Percentiles rank a stretch among this genome's conserved stretches.
phyloP scores from a whole-genome alignment of 2,888 invertebrate genomes.

The Prosapia bicincta region DNA sequence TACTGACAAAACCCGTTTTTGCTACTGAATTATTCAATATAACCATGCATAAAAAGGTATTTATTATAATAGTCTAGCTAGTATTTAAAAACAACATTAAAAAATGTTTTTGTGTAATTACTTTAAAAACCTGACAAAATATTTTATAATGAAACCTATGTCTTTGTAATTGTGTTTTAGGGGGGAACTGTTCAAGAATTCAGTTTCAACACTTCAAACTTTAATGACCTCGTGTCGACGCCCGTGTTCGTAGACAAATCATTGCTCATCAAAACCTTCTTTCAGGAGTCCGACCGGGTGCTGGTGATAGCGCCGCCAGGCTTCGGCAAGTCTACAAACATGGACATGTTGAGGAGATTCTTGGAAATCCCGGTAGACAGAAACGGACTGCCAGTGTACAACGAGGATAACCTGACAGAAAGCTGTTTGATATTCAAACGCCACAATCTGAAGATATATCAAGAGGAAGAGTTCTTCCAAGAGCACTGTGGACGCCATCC shows the following conservation, averaged over 20 bases:
- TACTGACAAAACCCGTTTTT: no score
- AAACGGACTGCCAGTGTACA: neutral
- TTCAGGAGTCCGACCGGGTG: neutral
- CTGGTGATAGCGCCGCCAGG: neutral
- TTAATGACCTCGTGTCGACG: neutral
- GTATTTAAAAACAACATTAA: no score
- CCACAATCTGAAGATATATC: neutral
- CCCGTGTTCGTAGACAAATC: neutral
- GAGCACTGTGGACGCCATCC: neutral
- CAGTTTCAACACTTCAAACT: neutral
- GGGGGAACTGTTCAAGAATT: neutral
- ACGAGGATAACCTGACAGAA: neutral
- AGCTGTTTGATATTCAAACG: neutral
- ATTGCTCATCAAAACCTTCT: neutral
- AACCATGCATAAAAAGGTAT: no score
- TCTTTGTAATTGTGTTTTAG: no score
- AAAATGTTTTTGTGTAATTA: no score
- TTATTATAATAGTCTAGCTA: no score
- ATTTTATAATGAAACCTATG: no score
- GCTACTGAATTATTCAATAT: no score
- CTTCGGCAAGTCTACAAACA: neutral
- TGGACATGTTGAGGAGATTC: neutral
- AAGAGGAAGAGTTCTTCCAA: neutral
- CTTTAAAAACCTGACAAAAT: no score
- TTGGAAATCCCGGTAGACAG: neutral